Evolutionary conservation across 2,113 vertebrate species (phyloP), one percentile per base, ranked within the genome.

Genomic region (Syngnathus floridae): DNA sequence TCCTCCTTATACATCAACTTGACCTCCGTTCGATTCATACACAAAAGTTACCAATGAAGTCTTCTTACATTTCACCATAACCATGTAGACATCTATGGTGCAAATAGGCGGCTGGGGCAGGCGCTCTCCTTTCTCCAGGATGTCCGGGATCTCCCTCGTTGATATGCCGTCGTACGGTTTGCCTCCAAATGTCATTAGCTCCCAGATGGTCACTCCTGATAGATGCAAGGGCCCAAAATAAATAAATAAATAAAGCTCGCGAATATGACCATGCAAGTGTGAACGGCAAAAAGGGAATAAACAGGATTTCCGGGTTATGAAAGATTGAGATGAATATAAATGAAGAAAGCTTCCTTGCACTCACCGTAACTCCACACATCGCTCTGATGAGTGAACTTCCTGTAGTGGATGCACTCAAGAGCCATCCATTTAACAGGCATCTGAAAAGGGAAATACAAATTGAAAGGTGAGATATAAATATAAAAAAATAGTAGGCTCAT

Each of bases 401-500:
- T 92, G 82, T 98, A 98, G 87, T 99, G 97, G 82, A 99, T 98
- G 71, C 96, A 99, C 75, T 99, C 97, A 81, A 99, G 85, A 61
- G 97, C 97, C 96, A 98, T 98, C 97, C 97, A 99, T 75, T 98
- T 99, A 82, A 99, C 92, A 16, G 95, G 96, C 94, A 98, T 96
- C 97, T 98, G 83, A 46, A 21, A 48, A 68, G 36, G 66, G 7
- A 76, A 22, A 43, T 9, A 22, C 0, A 17, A 1, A 4, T 37
- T 49, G 51, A 12, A 37, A 0, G 4, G 52, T 2, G 6, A 55
- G 26, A 14, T 16, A 17, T 13, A 6, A 51, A n/a, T n/a, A n/a
- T n/a, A 36, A 5, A 4, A 26, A 40, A 62, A 26, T 3, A 31
- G 26, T 31, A 2, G 2, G 11, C 3, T 5, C 6, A 9, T 12